These are phyloP conservation scores for Kudoa iwatai DNA, from an alignment of 30 jellyfish, hydroid and myxozoan genomes.

Conservation along the genomic window DNA sequence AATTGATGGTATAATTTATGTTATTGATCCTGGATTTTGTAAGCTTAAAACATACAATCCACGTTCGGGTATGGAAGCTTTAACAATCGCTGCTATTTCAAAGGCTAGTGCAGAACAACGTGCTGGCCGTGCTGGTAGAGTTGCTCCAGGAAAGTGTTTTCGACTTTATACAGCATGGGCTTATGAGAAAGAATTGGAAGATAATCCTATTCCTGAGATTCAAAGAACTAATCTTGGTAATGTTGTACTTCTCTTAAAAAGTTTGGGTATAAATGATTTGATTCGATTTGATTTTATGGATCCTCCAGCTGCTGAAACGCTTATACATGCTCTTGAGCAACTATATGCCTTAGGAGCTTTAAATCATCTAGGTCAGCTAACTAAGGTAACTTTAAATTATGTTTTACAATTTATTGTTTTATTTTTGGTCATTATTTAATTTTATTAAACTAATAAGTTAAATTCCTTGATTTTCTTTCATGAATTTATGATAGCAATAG, in stretches of 20 bases:
- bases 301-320: constrained; percentile 98
- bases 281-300: constrained; percentile 91
- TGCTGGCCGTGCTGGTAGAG: constrained; percentile 91
- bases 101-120: constrained; percentile 84
- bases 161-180: constrained; percentile 98
- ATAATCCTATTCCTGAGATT: constrained; percentile 78
- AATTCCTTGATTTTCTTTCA: too few species aligned
- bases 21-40: constrained; percentile 72
- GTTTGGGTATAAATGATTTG: constrained; percentile 74
- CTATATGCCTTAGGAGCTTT: constrained; percentile 82
- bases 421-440: too few species aligned
- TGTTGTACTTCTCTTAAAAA: constrained; percentile 49
- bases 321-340: constrained; percentile 72
- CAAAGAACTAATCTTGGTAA: constrained; percentile 93
- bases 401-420: too few species aligned
- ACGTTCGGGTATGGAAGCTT: constrained; percentile 21
- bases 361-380: constrained; percentile 72
- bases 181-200: constrained; percentile 70
- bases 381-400: too few species aligned
- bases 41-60: constrained; percentile 54
- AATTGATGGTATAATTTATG: constrained; percentile 50
- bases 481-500: too few species aligned
- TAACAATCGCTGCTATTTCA: constrained; percentile 28
- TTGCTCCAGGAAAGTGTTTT: constrained; percentile 38
- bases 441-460: too few species aligned